Conservation (phyloP, 2,888 invertebrate genomes). For the Trichopoda pennipes region DNA sequence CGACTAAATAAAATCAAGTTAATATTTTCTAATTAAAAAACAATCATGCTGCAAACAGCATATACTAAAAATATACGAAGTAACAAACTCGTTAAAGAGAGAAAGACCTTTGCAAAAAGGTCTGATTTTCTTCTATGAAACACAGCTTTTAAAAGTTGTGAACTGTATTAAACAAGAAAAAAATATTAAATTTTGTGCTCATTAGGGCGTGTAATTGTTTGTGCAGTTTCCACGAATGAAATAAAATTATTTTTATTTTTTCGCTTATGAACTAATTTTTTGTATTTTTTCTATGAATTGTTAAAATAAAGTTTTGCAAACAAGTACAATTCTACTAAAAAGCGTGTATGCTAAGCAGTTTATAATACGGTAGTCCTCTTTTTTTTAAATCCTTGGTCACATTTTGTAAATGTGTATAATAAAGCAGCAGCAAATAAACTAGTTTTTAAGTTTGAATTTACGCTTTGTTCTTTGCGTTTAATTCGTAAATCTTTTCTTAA, state of each 20-base stretch:
- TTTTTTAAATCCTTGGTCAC: slow-evolving; percentile 19
- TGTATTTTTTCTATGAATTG: slow-evolving; percentile 6
- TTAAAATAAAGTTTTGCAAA: slow-evolving; percentile 30
- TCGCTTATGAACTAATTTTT: slow-evolving; percentile 55
- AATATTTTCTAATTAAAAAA: neutral
- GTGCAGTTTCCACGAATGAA: slow-evolving; percentile 28
- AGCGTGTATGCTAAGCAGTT: slow-evolving; percentile 46
- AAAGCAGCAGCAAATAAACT: slow-evolving; percentile 20
- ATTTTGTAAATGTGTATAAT: slow-evolving; percentile 53
- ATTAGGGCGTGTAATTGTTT: slow-evolving; percentile 55
- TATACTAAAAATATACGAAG: neutral
- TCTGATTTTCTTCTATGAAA: neutral
- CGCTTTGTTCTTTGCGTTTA: neutral
- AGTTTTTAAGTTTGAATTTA: slow-evolving; percentile 10
- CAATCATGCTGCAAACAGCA: neutral
- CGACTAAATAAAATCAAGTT: too few relatives aligned
- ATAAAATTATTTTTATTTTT: slow-evolving; percentile 22
- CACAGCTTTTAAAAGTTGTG: neutral
- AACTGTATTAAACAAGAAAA: neutral
- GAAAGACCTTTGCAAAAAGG: neutral
- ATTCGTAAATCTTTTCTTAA: too few relatives aligned
- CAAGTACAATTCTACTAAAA: slow-evolving; percentile 40
- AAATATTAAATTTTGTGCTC: slow-evolving; percentile 1
- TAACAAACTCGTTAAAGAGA: neutral
- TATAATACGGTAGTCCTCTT: neutral